Evolutionary conservation across 2,888 invertebrate species (phyloP).

Genomic region (Habroteleia sp.): DNA sequence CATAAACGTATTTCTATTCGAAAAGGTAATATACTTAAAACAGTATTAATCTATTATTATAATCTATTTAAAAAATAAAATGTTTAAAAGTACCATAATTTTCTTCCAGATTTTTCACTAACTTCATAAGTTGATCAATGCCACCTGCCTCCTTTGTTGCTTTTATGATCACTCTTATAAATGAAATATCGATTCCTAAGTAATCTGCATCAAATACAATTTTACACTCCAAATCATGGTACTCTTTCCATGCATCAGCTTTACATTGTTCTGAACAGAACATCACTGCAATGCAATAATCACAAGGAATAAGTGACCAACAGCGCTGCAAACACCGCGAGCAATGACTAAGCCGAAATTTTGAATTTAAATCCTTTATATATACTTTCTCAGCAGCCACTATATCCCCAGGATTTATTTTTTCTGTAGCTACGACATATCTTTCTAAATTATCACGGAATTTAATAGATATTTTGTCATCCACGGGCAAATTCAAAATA

Average conservation of each 20-base stretch:
- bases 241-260: slow-evolving; percentile 5
- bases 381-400: slow-evolving; percentile 12
- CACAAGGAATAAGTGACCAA: slow-evolving; percentile 3
- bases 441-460: not conserved
- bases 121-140: not conserved
- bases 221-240: slow-evolving; percentile 15
- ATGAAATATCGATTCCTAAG: not conserved
- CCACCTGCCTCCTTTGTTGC: not conserved
- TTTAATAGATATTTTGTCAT: not conserved
- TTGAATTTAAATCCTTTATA: not conserved
- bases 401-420: slow-evolving; percentile 3
- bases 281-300: slow-evolving; percentile 1
- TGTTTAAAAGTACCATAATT: not conserved
- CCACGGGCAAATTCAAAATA: slow-evolving; percentile 7
- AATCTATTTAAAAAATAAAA: too few species aligned
- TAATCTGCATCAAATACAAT: not conserved
- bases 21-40: too few species aligned
- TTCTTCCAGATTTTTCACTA: not conserved
- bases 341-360: slow-evolving; percentile 1
- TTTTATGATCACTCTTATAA: not conserved
- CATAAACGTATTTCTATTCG: too few species aligned
- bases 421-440: not conserved
- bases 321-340: not conserved
- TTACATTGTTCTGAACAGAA: slow-evolving; percentile 18
- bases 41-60: too few species aligned